Evolutionary conservation across 2,113 vertebrate species (phyloP), one percentile per base, ranked within the genome.

Genomic region (Saguinus midas): DNA sequence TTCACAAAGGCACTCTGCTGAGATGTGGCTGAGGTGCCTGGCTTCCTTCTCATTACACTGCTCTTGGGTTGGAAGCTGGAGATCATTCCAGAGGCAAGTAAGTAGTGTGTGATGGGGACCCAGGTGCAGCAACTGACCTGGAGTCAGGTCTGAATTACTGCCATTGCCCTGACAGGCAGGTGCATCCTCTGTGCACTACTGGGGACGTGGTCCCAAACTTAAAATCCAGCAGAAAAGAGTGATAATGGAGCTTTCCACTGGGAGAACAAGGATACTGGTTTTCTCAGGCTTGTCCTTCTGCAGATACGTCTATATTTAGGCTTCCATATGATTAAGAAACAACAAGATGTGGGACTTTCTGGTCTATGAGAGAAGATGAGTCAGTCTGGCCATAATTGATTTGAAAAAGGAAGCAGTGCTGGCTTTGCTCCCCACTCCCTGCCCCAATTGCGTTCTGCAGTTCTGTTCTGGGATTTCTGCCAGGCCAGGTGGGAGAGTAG

Each of bases 311-410:
- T 92, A 85, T 72, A 50, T 87, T 93, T 86, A 87, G 89, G 61
- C 80, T 87, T 94, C 87, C 40, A 17, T 45, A 37, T 83, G 88
- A 95, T 78, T 87, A 91, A 75, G 96, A 80, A 83, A 70, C 64
- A 84, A 35, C 23, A 87, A 80, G 78, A 94, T 27, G 17, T 12
- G 35, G 66, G 81, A 72, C 58, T 81, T 66, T 79, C 75, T 64
- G 55, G 85, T 93, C 48, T 80, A 37, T 3, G 73, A 75, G 70
- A 55, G 91, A 72, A 81, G 90, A 88, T 78, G 89, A 96, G 66
- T 86, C 91, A 85, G 50, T 81, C 72, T 95, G 80, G 82, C 82
- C 91, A 70, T 73, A 73, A 83, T 20, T 93, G 96, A 87, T 82
- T 87, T 95, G 85, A 66, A 68, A 95, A 20, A 57, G 50, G 73